Conservation (phyloP, 2,797 vertebrate genomes). For the Phalanger gymnotis region DNA sequence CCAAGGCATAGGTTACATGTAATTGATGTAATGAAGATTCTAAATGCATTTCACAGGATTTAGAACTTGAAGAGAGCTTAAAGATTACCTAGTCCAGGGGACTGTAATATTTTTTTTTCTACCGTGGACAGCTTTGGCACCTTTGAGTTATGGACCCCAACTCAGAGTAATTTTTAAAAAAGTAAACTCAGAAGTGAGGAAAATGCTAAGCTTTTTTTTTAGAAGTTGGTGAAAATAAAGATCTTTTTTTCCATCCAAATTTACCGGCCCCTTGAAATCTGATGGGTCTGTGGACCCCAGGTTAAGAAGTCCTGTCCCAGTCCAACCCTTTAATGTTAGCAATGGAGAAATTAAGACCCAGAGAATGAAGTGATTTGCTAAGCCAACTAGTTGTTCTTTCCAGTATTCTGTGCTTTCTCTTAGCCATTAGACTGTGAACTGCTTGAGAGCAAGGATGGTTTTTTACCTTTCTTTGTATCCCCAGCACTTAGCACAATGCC, state of each 20-base stretch:
- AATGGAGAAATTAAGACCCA: background rate
- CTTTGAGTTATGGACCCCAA: background rate
- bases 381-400: background rate
- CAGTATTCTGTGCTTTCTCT: background rate
- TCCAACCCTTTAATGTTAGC: background rate
- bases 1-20: background rate
- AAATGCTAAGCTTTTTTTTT: background rate
- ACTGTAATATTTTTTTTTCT: background rate
- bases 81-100: background rate
- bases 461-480: background rate
- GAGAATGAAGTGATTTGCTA: background rate
- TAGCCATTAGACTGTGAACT: background rate
- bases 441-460: background rate
- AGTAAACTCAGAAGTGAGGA: background rate
- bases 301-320: background rate
- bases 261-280: background rate
- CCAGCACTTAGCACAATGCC: background rate
- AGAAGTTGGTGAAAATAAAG: background rate
- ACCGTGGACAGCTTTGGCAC: background rate
- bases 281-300: background rate
- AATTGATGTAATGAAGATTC: background rate
- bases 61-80: background rate
- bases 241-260: background rate
- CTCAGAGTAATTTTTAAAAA: background rate
- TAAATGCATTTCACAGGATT: background rate